A percentile compares a stretch with the other conserved stretches of the same genome.
These are phyloP conservation scores for Myiozetetes cayanensis DNA, from an alignment of 2,113 vertebrate genomes.

Conservation along the genomic window DNA sequence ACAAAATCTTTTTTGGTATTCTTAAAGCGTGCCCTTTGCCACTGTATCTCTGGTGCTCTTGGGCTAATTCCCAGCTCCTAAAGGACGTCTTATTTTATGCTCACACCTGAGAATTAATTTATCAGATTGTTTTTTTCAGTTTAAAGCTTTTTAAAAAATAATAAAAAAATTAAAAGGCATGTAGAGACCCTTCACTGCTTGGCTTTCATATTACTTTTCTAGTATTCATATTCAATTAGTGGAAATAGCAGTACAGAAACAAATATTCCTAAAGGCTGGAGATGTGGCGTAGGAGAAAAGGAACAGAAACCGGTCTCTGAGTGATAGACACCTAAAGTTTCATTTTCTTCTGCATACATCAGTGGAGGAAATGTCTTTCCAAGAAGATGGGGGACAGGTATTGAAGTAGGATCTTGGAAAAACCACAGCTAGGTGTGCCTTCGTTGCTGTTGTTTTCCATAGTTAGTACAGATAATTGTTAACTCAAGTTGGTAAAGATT, in stretches of 20 bases:
- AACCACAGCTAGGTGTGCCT: background rate
- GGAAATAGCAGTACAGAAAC: background rate
- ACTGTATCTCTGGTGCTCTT: conserved; percentile 57
- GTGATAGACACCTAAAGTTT: background rate
- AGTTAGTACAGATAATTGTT: background rate
- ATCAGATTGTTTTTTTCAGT: conserved; percentile 68
- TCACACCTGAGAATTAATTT: conserved; percentile 80
- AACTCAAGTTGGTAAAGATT: background rate
- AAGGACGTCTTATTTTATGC: conserved; percentile 59
- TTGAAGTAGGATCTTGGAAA: background rate
- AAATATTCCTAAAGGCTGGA: background rate
- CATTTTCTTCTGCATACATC: background rate
- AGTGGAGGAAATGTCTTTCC: background rate
- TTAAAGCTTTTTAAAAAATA: conserved; percentile 46
- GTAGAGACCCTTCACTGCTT: conserved; percentile 17
- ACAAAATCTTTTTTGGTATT: conserved; percentile 77
- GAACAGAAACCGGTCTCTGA: background rate
- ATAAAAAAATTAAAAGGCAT: background rate
- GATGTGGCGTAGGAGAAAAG: background rate
- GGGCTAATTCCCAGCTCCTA: conserved; percentile 67
- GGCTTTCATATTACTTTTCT: conserved; percentile 20
- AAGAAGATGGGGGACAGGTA: background rate
- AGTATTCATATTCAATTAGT: conserved; percentile 32
- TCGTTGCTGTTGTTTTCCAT: background rate
- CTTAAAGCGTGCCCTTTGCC: conserved; percentile 73